These are phyloP conservation scores for Beris morrisii DNA, from an alignment of 2,888 invertebrate genomes.

Conservation along the genomic window DNA sequence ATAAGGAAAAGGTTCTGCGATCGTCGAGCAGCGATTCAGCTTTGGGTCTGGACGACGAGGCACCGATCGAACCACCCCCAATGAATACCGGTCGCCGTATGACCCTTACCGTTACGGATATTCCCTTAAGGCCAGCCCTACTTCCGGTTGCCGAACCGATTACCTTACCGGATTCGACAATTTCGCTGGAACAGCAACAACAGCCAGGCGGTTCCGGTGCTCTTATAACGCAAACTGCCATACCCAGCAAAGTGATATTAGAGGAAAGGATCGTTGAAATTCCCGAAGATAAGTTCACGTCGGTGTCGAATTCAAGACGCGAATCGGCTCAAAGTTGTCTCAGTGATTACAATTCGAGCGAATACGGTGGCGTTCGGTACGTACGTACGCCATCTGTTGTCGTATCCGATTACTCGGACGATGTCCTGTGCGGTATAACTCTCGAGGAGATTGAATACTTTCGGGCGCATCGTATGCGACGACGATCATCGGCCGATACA, in stretches of 20 bases:
- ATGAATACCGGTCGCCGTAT: conserved; percentile 46
- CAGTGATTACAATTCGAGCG: conserved; percentile 56
- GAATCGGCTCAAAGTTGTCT: conserved; percentile 56
- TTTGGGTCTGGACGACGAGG: conserved; percentile 52
- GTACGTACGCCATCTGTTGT: conserved; percentile 85
- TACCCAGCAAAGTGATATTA: conserved; percentile 59
- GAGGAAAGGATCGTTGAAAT: conserved; percentile 62
- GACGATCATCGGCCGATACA: conserved; percentile 52
- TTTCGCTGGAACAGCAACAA: conserved; percentile 35
- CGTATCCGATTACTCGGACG: conserved; percentile 85
- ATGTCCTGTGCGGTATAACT: conserved; percentile 61
- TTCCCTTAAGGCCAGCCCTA: conserved; percentile 53
- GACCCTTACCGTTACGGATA: conserved; percentile 55
- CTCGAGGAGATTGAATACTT: conserved; percentile 65
- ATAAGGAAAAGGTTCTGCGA: conserved; percentile 51
- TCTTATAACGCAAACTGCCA: conserved; percentile 41
- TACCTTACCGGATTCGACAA: conserved; percentile 50
- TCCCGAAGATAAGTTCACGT: conserved; percentile 57
- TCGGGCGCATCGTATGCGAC: conserved; percentile 56
- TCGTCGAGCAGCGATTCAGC: conserved; percentile 56
- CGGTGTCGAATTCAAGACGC: conserved; percentile 53
- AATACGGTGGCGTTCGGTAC: conserved; percentile 61
- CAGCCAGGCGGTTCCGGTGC: conserved; percentile 9
- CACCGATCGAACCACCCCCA: conserved; percentile 31
- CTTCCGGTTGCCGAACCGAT: conserved; percentile 55